These are phyloP conservation scores for Sitodiplosis mosellana DNA, from an alignment of 1,140 invertebrate species.

Conservation along the genomic window DNA sequence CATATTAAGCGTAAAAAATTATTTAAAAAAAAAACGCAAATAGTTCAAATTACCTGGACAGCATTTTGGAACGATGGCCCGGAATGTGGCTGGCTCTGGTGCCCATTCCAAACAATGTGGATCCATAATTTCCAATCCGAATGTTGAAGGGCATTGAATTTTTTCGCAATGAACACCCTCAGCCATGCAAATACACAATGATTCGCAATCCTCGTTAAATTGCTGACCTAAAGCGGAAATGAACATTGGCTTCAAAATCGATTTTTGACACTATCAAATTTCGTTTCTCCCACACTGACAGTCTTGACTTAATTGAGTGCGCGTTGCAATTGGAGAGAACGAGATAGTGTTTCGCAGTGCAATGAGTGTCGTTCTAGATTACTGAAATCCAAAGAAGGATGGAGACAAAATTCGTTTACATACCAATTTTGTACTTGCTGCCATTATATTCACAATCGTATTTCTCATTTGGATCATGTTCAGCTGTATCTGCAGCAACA, in stretches of 20 bases:
- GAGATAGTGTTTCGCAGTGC: too few species aligned
- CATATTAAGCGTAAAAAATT: too few species aligned
- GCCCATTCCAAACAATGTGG: conserved; percentile 72
- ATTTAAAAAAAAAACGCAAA: too few species aligned
- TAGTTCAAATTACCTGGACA: conserved; percentile 45
- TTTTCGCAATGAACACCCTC: conserved; percentile 51
- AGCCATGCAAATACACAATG: conserved; percentile 44
- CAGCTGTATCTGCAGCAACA: background rate
- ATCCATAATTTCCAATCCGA: conserved; percentile 63
- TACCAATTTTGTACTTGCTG: conserved; percentile 12
- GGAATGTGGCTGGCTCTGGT: conserved; percentile 47
- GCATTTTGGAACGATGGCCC: conserved; percentile 56
- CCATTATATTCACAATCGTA: conserved; percentile 16
- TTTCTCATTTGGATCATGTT: background rate
- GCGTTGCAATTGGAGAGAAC: too few species aligned
- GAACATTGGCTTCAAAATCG: too few species aligned
- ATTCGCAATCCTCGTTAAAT: conserved; percentile 58
- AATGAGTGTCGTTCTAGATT: too few species aligned
- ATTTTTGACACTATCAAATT: too few species aligned
- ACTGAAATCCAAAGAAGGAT: too few species aligned
- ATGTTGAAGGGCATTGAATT: conserved; percentile 63
- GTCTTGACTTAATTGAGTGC: too few species aligned
- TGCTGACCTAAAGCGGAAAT: conserved; percentile 31
- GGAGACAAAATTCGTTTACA: too few species aligned
- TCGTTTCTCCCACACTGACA: too few species aligned